phyloP scores from a whole-genome alignment of 2,113 vertebrate genomes.

The Psittacara wagleri region DNA sequence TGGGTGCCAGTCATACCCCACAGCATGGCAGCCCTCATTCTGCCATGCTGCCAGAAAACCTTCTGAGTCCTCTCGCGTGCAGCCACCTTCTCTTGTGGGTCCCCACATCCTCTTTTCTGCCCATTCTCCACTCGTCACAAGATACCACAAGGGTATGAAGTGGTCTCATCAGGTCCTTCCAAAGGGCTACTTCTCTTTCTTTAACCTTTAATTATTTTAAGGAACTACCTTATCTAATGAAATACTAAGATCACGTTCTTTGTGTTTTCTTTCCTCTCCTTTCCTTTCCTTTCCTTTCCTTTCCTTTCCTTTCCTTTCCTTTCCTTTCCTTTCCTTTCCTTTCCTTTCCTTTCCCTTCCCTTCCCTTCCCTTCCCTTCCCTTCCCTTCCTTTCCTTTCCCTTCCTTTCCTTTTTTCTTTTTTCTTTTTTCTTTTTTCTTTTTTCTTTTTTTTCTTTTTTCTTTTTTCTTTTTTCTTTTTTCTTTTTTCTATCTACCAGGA shows the following conservation, averaged over 20 bases:
- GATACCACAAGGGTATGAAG: not conserved
- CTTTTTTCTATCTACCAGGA: not conserved
- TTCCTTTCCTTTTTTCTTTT: too few species aligned
- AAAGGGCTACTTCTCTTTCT: not conserved
- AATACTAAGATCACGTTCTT: not conserved
- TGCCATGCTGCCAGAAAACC: not conserved
- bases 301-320: too few species aligned
- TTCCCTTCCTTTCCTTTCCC: too few species aligned
- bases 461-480: fast-evolving
- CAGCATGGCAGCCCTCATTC: not conserved
- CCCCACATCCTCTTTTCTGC: fast-evolving
- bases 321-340: fast-evolving
- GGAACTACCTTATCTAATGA: not conserved
- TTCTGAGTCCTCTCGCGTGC: not conserved
- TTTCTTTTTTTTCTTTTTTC: fast-evolving
- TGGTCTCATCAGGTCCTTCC: not conserved
- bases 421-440: too few species aligned
- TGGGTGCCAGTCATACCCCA: too few species aligned
- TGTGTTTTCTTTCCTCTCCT: fast-evolving
- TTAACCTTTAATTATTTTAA: not conserved
- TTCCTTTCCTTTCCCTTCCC: too few species aligned
- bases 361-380: too few species aligned
- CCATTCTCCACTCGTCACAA: too few species aligned
- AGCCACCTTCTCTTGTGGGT: not conserved
- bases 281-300: fast-evolving